A percentile compares a stretch with the other conserved stretches of the same genome.
Evolutionary conservation across 2,113 vertebrate species (phyloP).

Genomic region (Forbesichthys papilliferus): DNA sequence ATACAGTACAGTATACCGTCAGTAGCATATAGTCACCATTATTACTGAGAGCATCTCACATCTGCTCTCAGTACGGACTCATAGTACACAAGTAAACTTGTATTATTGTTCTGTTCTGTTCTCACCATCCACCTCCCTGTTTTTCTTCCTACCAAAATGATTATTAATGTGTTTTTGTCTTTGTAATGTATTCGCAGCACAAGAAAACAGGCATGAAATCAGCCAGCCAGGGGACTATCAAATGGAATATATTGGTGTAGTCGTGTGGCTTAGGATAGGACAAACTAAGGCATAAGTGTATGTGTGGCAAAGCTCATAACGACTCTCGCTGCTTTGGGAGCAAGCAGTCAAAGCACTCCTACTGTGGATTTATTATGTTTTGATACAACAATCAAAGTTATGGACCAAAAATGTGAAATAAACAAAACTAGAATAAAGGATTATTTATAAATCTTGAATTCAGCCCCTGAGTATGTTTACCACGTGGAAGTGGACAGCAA

Average conservation of each 20-base stretch:
- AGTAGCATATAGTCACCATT: no score
- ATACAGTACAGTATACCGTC: background rate
- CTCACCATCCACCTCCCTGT: constrained; percentile 19
- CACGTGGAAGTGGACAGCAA: no score
- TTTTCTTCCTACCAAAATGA: constrained; percentile 42
- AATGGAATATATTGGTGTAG: constrained; percentile 69
- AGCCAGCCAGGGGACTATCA: constrained; percentile 65
- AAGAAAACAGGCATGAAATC: constrained; percentile 58
- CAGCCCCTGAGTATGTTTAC: no score
- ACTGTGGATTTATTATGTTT: background rate
- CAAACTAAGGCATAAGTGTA: constrained; percentile 20
- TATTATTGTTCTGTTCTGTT: constrained; percentile 45
- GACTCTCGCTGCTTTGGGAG: background rate
- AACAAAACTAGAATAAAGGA: no score
- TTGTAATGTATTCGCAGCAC: constrained; percentile 66
- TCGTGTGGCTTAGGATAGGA: constrained; percentile 35
- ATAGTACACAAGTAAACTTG: constrained; percentile 31
- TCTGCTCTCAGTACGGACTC: constrained; percentile 14
- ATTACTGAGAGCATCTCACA: no score
- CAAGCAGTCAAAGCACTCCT: background rate
- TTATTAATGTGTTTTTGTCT: constrained; percentile 53
- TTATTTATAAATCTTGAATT: no score
- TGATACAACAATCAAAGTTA: no score
- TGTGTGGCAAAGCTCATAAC: constrained; percentile 21
- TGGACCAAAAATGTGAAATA: no score